Evolutionary conservation across 2,113 vertebrate genomes (phyloP), one percentile per base, ranked within the genome.

Genomic region (Petrocephalus microphthalmus): DNA sequence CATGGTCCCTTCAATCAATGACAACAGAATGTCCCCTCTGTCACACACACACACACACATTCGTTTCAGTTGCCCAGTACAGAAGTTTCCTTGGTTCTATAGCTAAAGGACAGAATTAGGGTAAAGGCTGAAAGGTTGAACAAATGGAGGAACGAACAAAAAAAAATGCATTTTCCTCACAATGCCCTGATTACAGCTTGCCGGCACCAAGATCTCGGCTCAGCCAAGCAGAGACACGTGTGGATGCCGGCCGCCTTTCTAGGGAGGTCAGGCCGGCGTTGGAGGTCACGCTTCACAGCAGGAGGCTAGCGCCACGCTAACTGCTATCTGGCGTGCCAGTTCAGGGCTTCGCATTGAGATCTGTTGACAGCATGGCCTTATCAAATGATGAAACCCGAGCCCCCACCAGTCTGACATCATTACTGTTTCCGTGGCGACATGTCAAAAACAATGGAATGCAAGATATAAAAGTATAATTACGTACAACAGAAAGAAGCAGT

Each of bases 71-170:
- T 88, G 87, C 82, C 89, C 89, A 88, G 81, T 89, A 90, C 88
- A 89, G 88, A 81, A 87, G 90, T 90, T 90, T 56, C 81, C 87
- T 89, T 90, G 89, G 88, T 90, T 89, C 86, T 90, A 82, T 89
- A 86, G 45, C 49, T 81, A 53, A 81, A 54, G 42, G 25, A 56
- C 19, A 51, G 64, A 49, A 51, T 88, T 56, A 29, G 7, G 71
- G 25, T 56, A 33, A 53, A 81, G 8, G 10, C n/a, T 56, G 78
- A 74, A 56, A 71, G 64, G 57, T 71, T 47, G 20, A 52, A 22
- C 5, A 56, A 54, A 52, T 52, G 67, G 67, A 37, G 67, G 22
- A 84, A 29, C 49, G 29, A 54, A n/a, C 51, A 42, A 42, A 42
- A n/a, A 49, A 52, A 84, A 22, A 10, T 25, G 1, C 47, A 17